These are phyloP conservation scores for Proteles cristata DNA, from an alignment of 2,113 vertebrate species.

Conservation along the genomic window DNA sequence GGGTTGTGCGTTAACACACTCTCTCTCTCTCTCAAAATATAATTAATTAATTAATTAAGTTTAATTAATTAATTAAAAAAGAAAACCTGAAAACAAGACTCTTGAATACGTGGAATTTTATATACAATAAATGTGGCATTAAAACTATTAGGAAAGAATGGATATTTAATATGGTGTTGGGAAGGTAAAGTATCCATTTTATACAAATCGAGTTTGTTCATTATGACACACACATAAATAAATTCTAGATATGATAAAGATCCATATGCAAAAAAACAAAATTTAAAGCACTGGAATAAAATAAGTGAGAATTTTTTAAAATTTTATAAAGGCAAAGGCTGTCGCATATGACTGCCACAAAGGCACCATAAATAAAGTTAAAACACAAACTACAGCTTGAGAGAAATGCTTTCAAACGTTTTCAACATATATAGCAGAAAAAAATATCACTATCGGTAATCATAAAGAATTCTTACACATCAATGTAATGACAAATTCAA, in stretches of 20 bases:
- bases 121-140: background rate
- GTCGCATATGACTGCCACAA: background rate
- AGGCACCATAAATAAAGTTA: background rate
- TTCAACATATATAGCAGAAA: background rate
- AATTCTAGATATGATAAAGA: conserved; percentile 5
- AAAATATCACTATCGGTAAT: background rate
- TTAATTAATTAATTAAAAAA: background rate
- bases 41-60: too few species aligned
- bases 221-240: background rate
- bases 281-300: conserved; percentile 1
- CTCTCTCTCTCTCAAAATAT: too few species aligned
- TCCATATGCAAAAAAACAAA: background rate
- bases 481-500: background rate
- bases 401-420: conserved; percentile 11
- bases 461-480: conserved; percentile 11
- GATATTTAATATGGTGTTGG: background rate
- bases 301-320: background rate
- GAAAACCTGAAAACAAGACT: conserved; percentile 25
- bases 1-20: too few species aligned
- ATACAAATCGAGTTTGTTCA: background rate
- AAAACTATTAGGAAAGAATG: conserved; percentile 10
- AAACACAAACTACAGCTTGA: background rate
- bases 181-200: conserved; percentile 7
- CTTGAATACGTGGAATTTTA: background rate
- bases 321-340: background rate